A percentile compares a stretch with the other conserved stretches of the same genome.
phyloP scores from a whole-genome alignment of 2,113 vertebrate species.

The Pterocles orientalis region DNA sequence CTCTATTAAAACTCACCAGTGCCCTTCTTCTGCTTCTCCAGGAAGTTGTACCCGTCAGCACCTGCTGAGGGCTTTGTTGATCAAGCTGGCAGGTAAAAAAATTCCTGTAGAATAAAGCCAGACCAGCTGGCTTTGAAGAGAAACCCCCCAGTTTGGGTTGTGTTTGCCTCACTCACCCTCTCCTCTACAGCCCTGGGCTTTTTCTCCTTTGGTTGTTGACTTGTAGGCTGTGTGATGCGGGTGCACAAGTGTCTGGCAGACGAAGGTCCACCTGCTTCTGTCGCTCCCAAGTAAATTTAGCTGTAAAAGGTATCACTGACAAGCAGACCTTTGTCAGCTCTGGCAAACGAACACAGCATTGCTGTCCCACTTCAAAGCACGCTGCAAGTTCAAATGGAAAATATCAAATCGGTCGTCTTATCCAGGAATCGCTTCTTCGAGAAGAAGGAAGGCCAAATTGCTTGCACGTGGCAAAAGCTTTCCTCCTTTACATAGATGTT shows the following conservation, averaged over 20 bases:
- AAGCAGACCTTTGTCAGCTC: constrained; percentile 90
- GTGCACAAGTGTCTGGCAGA: constrained; percentile 86
- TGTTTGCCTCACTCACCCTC: constrained; percentile 86
- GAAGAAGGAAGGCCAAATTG: constrained; percentile 53
- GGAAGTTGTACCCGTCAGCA: constrained; percentile 93
- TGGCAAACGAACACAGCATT: constrained; percentile 81
- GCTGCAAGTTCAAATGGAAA: constrained; percentile 78
- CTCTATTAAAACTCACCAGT: constrained; percentile 89
- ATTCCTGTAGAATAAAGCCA: constrained; percentile 91
- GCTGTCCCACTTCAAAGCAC: constrained; percentile 63
- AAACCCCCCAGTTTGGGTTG: constrained; percentile 93
- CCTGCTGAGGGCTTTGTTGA: constrained; percentile 90
- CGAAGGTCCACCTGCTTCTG: constrained; percentile 87
- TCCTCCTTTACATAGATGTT: constrained; percentile 55
- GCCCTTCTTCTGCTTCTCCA: constrained; percentile 91
- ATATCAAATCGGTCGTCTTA: constrained; percentile 72
- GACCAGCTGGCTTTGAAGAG: constrained; percentile 99
- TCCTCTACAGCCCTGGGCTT: constrained; percentile 83
- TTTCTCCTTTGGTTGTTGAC: constrained; percentile 83
- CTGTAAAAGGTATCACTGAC: constrained; percentile 92
- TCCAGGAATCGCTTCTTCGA: constrained; percentile 66
- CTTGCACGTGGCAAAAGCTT: constrained; percentile 66
- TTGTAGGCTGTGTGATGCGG: constrained; percentile 82
- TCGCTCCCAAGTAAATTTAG: constrained; percentile 96
- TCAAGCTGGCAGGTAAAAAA: constrained; percentile 84